Evolutionary conservation across 2,888 invertebrate genomes (phyloP).

Genomic region (Metellina segmentata): DNA sequence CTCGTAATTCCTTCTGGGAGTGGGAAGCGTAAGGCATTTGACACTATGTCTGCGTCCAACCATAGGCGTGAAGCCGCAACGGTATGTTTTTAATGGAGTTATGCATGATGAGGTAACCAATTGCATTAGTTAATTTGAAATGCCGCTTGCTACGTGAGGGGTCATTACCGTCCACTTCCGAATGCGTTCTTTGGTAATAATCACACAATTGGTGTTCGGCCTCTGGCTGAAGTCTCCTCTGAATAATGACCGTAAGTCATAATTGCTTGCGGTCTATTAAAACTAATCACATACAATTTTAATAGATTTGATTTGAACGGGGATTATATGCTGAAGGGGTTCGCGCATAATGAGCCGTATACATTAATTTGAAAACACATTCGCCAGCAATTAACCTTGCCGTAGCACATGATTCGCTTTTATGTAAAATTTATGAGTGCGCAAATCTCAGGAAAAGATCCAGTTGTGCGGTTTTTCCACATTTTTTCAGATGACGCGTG

Average conservation of each 20-base stretch:
- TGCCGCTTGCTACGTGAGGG: constrained; percentile 48
- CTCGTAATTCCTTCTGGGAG: constrained; percentile 18
- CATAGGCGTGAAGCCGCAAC: constrained; percentile 51
- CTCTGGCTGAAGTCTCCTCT: constrained; percentile 16
- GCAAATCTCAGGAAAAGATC: too few species aligned
- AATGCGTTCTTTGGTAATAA: constrained; percentile 55
- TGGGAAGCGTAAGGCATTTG: constrained; percentile 32
- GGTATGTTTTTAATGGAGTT: constrained; percentile 60
- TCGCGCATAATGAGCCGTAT: constrained; percentile 30
- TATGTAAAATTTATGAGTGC: background rate
- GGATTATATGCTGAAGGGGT: constrained; percentile 24
- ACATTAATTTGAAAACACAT: constrained; percentile 16
- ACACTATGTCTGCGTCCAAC: constrained; percentile 29
- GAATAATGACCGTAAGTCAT: constrained; percentile 50
- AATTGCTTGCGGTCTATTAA: constrained; percentile 52
- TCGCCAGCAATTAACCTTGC: background rate
- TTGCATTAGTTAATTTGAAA: constrained; percentile 67
- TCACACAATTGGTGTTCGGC: constrained; percentile 54
- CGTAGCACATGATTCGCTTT: background rate
- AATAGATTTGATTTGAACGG: constrained; percentile 50
- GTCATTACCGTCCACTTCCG: constrained; percentile 27
- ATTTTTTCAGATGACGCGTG: too few species aligned
- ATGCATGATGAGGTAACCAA: constrained; percentile 53
- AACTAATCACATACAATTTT: constrained; percentile 55
- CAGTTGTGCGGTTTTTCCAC: too few species aligned